A percentile compares a stretch with the other conserved stretches of the same genome.
These are phyloP conservation scores for Agonopterix alstromeriana DNA, from an alignment of 2,888 invertebrate species.

Conservation along the genomic window DNA sequence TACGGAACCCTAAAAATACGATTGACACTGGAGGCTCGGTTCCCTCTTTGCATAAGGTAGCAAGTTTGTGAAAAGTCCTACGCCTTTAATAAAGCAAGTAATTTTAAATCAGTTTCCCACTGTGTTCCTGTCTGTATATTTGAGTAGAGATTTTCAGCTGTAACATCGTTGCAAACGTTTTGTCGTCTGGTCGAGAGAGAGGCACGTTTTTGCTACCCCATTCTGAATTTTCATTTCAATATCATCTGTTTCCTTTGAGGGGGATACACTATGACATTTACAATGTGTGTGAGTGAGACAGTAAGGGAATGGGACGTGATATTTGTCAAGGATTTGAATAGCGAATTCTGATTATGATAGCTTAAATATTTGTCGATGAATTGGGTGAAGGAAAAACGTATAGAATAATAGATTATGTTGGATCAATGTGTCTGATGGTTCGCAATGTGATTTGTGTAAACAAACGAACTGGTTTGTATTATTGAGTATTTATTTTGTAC, in stretches of 20 bases:
- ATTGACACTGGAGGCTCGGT: too few species aligned
- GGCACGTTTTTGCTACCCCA: background rate
- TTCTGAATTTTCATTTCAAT: background rate
- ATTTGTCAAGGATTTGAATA: constrained; percentile 44
- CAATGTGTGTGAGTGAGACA: background rate
- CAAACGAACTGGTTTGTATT: background rate
- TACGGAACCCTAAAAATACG: too few species aligned
- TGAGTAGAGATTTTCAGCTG: too few species aligned
- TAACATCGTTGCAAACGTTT: background rate
- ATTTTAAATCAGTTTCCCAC: too few species aligned
- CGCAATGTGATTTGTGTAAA: background rate
- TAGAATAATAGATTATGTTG: background rate
- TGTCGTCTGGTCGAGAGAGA: background rate
- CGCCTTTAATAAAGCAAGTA: too few species aligned
- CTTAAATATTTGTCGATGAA: constrained; percentile 36
- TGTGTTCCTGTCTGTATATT: too few species aligned
- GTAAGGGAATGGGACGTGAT: constrained; percentile 8
- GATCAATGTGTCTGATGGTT: constrained; percentile 1
- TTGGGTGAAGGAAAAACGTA: background rate
- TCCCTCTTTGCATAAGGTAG: too few species aligned
- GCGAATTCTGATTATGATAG: constrained; percentile 47
- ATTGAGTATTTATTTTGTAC: too few species aligned
- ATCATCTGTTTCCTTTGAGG: background rate
- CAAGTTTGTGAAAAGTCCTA: too few species aligned
- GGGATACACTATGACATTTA: background rate